Base-by-base conservation (phyloP, 2,113 vertebrate genomes). In the Porphyrio hochstetteri region DNA sequence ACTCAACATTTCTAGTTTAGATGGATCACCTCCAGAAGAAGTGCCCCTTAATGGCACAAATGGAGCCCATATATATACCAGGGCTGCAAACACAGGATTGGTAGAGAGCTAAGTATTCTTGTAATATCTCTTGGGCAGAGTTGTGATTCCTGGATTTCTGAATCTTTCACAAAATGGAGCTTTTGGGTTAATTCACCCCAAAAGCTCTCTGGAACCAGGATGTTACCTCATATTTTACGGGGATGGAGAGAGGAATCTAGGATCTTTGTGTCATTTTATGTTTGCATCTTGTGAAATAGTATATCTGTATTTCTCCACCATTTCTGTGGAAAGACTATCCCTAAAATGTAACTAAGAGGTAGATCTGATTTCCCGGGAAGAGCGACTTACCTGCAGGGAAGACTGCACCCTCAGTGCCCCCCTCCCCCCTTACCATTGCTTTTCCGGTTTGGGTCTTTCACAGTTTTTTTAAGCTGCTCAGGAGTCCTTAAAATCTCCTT, bases 381-480 rank as follows among this genome's bases (percentile, higher is more conserved):
- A 86, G 16, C 23, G 74, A 69, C 33, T 76, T 79, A 29, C 42
- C 69, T 64, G 74, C 42, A 70, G 57, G 17, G 27, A 1, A 40
- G 16, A 60, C 38, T 57, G 21, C 15, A 82, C 50, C 63, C 72
- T 64, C 68, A 68, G 35, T 28, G 4, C 17, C 25, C 50, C 24
- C 6, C 50, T 8, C 5, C 20, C 25, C 19, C 93, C 98, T 97
- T 97, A 99, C 99, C 98, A 95, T 99, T 99, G 96, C 99, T 99
- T 95, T 98, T 97, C 85, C 99, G 97, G 0, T 93, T 33, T 2
- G 78, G 13, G 44, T 90, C 5, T 2, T 1, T 61, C 61, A 99
- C 90, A 1, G 83, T 86, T 0, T 24, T 4, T 23, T 13, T 61
- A 20, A 99, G 90, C 1, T 98, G 97, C 0, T 72, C 69, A 0